A percentile compares a stretch with the other conserved stretches of the same genome.
These are phyloP conservation scores for Axis porcinus DNA, from an alignment of 2,113 vertebrate species.

Conservation along the genomic window DNA sequence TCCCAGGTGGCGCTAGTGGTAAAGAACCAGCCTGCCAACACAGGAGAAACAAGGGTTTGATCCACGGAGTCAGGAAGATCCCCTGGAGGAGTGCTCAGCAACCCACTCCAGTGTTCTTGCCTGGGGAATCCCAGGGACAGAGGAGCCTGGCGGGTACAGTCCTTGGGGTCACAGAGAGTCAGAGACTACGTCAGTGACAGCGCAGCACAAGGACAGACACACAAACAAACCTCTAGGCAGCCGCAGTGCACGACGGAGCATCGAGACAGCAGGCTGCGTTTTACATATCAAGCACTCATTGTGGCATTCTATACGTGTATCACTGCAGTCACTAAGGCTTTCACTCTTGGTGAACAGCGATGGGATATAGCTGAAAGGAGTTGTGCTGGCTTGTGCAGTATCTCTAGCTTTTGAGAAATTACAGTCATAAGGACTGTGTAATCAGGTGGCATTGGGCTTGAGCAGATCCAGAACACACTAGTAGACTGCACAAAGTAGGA, in stretches of 20 bases:
- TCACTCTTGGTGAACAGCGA: neutral
- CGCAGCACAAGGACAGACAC: neutral
- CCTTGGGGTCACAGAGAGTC: neutral
- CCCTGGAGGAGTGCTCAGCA: neutral
- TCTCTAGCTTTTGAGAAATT: neutral
- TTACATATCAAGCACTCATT: neutral
- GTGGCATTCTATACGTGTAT: neutral
- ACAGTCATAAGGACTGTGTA: neutral
- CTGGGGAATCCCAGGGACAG: neutral
- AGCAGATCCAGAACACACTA: neutral
- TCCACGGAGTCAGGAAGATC: neutral
- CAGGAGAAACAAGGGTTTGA: neutral
- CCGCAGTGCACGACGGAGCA: neutral
- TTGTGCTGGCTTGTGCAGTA: neutral
- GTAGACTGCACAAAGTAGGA: neutral
- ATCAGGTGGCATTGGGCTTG: neutral
- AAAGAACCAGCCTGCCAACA: accelerated
- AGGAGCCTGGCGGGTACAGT: neutral
- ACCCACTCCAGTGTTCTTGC: neutral
- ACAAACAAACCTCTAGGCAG: neutral
- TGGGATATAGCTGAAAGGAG: neutral
- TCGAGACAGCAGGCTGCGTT: neutral
- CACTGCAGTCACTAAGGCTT: neutral
- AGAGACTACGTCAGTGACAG: accelerated
- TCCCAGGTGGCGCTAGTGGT: neutral